Conservation (phyloP, 2,113 vertebrate species). For the Sphaerodactylus townsendi region DNA sequence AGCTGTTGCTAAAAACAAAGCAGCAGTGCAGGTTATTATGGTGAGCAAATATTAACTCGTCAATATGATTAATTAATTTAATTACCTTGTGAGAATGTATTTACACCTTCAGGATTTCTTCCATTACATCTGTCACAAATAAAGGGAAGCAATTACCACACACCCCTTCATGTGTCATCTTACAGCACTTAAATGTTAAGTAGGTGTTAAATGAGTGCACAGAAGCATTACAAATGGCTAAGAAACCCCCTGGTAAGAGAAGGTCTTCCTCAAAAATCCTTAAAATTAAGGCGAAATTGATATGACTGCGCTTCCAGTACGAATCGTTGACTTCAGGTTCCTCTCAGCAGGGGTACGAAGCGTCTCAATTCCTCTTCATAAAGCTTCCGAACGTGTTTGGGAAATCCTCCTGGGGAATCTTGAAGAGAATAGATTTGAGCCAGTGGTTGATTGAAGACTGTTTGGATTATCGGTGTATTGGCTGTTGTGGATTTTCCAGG, state of each 20-base stretch:
- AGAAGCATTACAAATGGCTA: neutral
- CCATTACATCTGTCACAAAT: neutral
- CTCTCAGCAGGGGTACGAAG: too few relatives aligned
- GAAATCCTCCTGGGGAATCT: too few relatives aligned
- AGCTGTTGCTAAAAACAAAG: neutral
- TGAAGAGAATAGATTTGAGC: too few relatives aligned
- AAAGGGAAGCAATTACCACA: neutral
- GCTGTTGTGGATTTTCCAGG: too few relatives aligned
- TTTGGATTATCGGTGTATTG: too few relatives aligned
- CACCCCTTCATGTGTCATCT: neutral
- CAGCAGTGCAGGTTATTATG: neutral
- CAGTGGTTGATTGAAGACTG: too few relatives aligned
- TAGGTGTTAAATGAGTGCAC: neutral
- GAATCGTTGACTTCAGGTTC: too few relatives aligned
- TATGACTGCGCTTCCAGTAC: too few relatives aligned
- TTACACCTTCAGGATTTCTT: neutral
- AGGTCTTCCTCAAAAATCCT: too few relatives aligned
- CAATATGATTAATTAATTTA: neutral
- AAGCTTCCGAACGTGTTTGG: too few relatives aligned
- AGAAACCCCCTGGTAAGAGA: neutral
- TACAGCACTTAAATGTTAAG: neutral
- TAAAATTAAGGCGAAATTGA: too few relatives aligned
- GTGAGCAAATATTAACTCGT: neutral
- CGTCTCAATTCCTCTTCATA: too few relatives aligned
- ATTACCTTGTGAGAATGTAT: neutral